Evolutionary conservation across 1,140 invertebrate genomes (phyloP), one percentile per base, ranked within the genome.

Genomic region (Dendroctonus valens): DNA sequence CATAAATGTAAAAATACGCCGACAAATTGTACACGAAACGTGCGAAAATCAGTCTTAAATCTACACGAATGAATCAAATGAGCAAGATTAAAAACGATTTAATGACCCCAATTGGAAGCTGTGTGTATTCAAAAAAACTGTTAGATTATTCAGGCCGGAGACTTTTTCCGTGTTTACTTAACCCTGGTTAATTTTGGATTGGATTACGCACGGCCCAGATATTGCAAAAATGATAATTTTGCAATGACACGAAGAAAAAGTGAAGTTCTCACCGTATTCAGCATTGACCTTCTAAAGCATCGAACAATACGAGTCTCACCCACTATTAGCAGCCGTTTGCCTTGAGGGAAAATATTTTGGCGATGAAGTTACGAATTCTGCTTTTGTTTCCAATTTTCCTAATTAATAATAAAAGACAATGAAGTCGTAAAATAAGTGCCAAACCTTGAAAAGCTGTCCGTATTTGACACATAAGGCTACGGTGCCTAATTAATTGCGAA

Each of bases 381-480:
- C 52, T 54, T 54, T 54, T 54, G 52, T 58, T 42, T 58, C 41
- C 55, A 41, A 46, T 58, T 58, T 58, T 46, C 40, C 55, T 58
- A 44, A 58, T 58, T 58, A 58, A 42, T 42, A 58, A 26, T 42
- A 58, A 44, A 58, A 58, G 41, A 58, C 55, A 58, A 58, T 14
- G 55, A 15, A 26, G 41, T 26, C 55, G 14, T 58, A 42, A 44
- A 58, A 44, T 26, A 42, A 44, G 55, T 8, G 12, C 9, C 40
- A 54, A 54, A 39, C 42, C 42, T 59, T 59, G 57, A 49, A 59
- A 59, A 49, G 37, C 37, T 59, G 57, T 59, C 57, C 44, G 57
- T 59, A 59, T 49, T 59, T 59, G 44, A 59, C 57, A 49, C 44
- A 59, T 49, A 46, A 59, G 57, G 57, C 44, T 59, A 49, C 44